Evolutionary conservation across 2,888 invertebrate species (phyloP).

Genomic region (Hydraecia micacea): DNA sequence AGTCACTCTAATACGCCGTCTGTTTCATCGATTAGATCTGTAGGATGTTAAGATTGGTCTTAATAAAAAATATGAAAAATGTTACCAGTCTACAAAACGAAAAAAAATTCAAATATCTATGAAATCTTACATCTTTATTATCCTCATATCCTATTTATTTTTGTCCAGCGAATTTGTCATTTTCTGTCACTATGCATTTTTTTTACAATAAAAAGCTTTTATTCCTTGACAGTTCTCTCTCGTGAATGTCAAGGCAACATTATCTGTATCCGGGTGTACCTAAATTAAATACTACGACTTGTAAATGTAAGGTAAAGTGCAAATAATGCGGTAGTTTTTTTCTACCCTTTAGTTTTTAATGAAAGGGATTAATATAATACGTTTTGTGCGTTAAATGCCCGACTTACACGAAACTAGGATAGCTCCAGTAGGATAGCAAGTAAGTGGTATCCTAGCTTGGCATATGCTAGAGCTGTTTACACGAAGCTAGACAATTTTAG

Average conservation of each 20-base stretch:
- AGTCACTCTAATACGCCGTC: not conserved
- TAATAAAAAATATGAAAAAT: slow-evolving; percentile 21
- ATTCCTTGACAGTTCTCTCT: slow-evolving; percentile 53
- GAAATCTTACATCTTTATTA: slow-evolving; percentile 24
- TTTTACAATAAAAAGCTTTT: slow-evolving; percentile 34
- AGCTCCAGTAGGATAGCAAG: not conserved
- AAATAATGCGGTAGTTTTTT: not conserved
- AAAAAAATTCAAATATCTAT: slow-evolving; percentile 3
- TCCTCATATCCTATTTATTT: slow-evolving; percentile 37
- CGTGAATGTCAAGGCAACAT: slow-evolving; percentile 67
- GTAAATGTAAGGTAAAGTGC: slow-evolving; percentile 19
- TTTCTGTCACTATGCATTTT: slow-evolving; percentile 37
- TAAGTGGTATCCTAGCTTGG: not conserved
- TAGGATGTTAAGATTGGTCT: slow-evolving; percentile 3
- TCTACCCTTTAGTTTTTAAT: slow-evolving; percentile 16
- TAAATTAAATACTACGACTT: slow-evolving; percentile 41
- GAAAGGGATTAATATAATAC: not conserved
- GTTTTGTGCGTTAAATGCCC: not conserved
- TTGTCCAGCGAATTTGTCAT: slow-evolving; percentile 54
- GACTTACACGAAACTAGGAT: not conserved
- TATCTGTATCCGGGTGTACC: slow-evolving; percentile 65
- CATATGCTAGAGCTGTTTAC: not conserved
- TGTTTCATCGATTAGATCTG: slow-evolving; percentile 30
- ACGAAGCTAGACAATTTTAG: not conserved
- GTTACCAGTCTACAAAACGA: not conserved